Conservation (phyloP, 64 coral and sea anemone genomes). For the Montipora capricornis region DNA sequence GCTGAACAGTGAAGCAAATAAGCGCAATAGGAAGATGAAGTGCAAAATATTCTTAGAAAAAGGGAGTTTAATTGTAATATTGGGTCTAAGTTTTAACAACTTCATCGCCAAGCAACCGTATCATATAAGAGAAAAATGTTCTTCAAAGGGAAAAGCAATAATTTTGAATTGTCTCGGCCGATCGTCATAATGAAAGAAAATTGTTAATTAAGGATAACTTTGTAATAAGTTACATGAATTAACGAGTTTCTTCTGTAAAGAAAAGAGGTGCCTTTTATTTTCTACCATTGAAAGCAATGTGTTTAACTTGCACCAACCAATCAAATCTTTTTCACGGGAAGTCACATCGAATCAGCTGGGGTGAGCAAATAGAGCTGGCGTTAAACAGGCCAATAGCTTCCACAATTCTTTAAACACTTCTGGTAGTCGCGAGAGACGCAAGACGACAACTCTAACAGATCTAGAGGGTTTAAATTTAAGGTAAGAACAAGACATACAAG, state of each 20-base stretch:
- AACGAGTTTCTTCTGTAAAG: conserved; percentile 34
- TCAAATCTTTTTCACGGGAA: background rate
- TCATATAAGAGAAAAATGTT: conserved; percentile 15
- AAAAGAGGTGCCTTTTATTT: conserved; percentile 39
- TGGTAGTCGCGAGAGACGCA: background rate
- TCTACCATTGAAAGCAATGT: conserved; percentile 32
- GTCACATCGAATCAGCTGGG: background rate
- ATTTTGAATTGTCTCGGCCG: background rate
- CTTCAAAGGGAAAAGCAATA: background rate
- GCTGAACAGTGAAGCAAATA: no score
- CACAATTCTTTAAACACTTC: background rate
- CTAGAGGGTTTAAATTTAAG: background rate
- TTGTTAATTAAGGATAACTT: conserved; percentile 48
- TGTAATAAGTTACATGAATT: conserved; percentile 53
- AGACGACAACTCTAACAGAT: background rate
- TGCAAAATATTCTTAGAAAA: no score
- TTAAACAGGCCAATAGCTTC: background rate
- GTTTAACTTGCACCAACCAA: conserved; percentile 34
- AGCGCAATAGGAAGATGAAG: no score
- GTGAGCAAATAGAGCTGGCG: background rate
- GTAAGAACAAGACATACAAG: background rate
- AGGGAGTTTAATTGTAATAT: background rate
- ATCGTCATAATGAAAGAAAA: conserved; percentile 45
- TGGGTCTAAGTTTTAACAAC: no score
- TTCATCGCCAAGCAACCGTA: background rate